phyloP scores from a whole-genome alignment of 2,113 vertebrate species.

The Mustelus asterias region DNA sequence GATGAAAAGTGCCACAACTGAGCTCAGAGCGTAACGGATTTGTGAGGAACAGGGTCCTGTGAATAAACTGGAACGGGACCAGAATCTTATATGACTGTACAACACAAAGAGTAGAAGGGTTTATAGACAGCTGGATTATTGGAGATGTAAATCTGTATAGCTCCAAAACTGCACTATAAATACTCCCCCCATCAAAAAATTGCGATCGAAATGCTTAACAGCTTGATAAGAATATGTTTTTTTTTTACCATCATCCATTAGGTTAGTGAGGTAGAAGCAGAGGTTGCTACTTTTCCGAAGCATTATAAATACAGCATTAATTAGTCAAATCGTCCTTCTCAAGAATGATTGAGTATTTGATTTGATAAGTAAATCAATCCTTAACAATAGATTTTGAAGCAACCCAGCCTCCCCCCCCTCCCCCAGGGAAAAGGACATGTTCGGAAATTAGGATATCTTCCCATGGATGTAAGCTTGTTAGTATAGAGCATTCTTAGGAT shows the following conservation, averaged over 20 bases:
- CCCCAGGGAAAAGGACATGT: neutral
- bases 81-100: neutral
- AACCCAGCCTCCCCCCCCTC: too few relatives aligned
- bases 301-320: neutral
- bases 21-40: neutral
- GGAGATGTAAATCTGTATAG: neutral
- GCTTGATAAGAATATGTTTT: neutral
- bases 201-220: neutral
- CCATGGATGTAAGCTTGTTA: neutral
- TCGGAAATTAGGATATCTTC: neutral
- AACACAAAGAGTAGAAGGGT: neutral
- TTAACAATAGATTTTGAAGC: neutral
- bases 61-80: neutral
- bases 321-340: neutral
- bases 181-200: neutral
- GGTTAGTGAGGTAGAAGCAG: neutral
- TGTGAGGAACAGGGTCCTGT: neutral
- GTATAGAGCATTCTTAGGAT: neutral
- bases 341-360: neutral
- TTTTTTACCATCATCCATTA: neutral
- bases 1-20: neutral
- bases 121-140: neutral
- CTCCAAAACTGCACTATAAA: neutral
- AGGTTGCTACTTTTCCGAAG: neutral
- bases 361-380: neutral